phyloP scores from a whole-genome alignment of 2,888 invertebrate species.

The Oscheius onirici region DNA sequence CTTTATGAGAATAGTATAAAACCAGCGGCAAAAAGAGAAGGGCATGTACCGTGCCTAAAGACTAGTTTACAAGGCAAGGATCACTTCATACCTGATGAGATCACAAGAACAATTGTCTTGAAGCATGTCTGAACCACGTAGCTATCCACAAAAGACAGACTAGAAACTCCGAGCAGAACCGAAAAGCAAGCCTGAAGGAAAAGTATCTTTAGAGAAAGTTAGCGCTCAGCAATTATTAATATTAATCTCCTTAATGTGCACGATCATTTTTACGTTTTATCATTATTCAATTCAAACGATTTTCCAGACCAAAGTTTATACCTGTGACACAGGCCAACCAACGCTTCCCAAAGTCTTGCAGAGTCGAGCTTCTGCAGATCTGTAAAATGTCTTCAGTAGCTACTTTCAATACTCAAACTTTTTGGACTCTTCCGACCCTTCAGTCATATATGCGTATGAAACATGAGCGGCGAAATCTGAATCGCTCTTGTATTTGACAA shows the following conservation, averaged over 20 bases:
- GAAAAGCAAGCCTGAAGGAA: conserved; percentile 52
- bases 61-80: not conserved
- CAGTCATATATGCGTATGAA: conserved; percentile 64
- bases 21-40: conserved; percentile 61
- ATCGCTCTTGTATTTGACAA: conserved; percentile 12
- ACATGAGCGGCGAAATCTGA: conserved; percentile 66
- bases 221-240: too few species aligned
- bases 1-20: conserved; percentile 44
- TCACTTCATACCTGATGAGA: conserved; percentile 53
- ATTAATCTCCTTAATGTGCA: too few species aligned
- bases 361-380: conserved; percentile 30
- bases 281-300: too few species aligned
- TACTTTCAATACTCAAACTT: not conserved
- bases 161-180: conserved; percentile 61
- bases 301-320: not conserved
- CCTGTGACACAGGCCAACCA: conserved; percentile 64
- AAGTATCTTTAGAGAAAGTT: too few species aligned
- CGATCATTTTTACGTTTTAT: too few species aligned
- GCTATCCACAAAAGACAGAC: conserved; percentile 57
- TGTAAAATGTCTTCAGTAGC: not conserved
- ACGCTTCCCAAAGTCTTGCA: conserved; percentile 55
- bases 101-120: conserved; percentile 62
- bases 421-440: conserved; percentile 27
- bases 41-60: conserved; percentile 60
- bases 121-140: conserved; percentile 68